phyloP scores from a whole-genome alignment of 2,113 vertebrate genomes.

The Oreotrochilus melanogaster region DNA sequence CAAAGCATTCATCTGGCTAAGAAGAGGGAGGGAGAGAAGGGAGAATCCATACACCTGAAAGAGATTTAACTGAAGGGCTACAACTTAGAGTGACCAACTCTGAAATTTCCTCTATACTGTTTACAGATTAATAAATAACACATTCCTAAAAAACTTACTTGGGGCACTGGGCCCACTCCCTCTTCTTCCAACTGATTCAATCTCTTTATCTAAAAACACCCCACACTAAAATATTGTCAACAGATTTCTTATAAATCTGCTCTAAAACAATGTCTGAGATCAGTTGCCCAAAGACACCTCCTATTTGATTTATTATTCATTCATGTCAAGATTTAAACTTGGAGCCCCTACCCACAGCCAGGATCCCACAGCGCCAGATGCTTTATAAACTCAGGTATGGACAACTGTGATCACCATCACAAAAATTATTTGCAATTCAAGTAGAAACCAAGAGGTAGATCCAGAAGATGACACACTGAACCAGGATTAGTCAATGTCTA shows the following conservation, averaged over 20 bases:
- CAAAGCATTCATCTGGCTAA: not conserved
- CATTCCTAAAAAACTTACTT: conserved; percentile 50
- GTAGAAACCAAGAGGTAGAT: not conserved
- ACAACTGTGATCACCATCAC: not conserved
- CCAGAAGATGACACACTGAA: not conserved
- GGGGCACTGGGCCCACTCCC: conserved; percentile 4
- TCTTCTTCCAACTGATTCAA: conserved; percentile 69
- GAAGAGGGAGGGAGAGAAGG: no score
- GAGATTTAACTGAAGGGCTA: not conserved
- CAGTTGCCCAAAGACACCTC: not conserved
- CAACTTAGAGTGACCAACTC: not conserved
- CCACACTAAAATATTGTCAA: no score
- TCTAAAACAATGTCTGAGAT: not conserved
- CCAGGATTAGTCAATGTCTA: not conserved
- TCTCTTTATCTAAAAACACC: not conserved
- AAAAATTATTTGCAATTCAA: not conserved
- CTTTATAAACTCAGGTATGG: not conserved
- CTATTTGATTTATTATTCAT: not conserved
- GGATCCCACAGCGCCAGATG: not conserved
- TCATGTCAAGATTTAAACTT: not conserved
- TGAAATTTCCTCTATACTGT: not conserved
- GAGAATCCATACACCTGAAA: not conserved
- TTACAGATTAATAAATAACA: not conserved
- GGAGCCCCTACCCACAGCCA: not conserved
- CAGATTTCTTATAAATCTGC: no score